phyloP scores from a whole-genome alignment of 2,113 vertebrate genomes.

The Periophthalmodon schlosseri region DNA sequence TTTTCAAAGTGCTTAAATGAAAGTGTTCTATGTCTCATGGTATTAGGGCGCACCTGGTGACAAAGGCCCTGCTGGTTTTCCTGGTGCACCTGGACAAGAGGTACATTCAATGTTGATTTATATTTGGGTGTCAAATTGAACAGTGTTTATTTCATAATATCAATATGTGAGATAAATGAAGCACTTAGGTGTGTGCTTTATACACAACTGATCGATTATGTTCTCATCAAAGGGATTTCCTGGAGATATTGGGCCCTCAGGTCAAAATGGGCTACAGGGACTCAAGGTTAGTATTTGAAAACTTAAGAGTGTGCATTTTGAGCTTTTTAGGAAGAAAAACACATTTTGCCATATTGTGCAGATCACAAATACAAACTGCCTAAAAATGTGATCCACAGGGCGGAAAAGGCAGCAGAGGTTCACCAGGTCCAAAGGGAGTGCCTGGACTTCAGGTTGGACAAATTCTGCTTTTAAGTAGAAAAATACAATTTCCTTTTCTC shows the following conservation, averaged over 20 bases:
- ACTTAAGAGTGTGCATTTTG: neutral
- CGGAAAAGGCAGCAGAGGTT: conserved; percentile 87
- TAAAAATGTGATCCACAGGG: conserved; percentile 76
- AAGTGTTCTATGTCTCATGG: neutral
- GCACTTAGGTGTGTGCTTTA: too few species aligned
- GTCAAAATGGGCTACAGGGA: conserved; percentile 91
- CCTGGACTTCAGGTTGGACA: conserved; percentile 86
- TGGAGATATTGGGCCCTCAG: conserved; percentile 92
- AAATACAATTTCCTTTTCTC: neutral
- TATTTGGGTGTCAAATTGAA: neutral
- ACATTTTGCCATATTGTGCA: neutral
- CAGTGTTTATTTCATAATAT: too few species aligned
- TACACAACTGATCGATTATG: too few species aligned
- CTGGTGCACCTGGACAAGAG: conserved; percentile 88
- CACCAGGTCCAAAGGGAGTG: conserved; percentile 87
- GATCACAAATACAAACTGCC: conserved; percentile 9
- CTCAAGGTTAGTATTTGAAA: conserved; percentile 82
- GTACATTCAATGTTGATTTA: conserved; percentile 67
- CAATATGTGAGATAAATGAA: too few species aligned
- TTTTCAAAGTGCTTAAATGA: neutral
- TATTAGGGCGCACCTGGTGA: conserved; percentile 87
- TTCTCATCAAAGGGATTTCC: conserved; percentile 86
- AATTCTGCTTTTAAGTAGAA: neutral
- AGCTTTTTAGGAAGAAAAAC: neutral
- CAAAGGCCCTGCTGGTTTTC: conserved; percentile 83